Evolutionary conservation across 30 jellyfish, hydroid and myxozoan species (phyloP).

Genomic region (Turritopsis rubra): DNA sequence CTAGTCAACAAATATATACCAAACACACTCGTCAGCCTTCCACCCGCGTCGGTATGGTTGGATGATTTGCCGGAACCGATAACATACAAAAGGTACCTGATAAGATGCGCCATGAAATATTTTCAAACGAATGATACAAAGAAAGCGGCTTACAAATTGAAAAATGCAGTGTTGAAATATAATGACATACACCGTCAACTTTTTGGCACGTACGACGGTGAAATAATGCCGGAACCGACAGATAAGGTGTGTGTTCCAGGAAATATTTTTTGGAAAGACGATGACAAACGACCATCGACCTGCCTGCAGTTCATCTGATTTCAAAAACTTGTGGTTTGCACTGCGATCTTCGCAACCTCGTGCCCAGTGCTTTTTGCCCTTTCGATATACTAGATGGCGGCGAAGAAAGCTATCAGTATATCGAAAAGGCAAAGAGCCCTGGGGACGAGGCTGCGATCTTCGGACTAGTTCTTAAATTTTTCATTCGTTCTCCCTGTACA

Average conservation of each 20-base stretch:
- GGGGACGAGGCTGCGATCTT: too few relatives aligned
- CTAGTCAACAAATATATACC: conserved; percentile 38
- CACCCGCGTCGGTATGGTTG: conserved; percentile 67
- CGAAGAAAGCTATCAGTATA: too few relatives aligned
- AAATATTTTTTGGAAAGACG: too few relatives aligned
- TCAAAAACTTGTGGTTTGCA: too few relatives aligned
- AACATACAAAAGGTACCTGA: conserved; percentile 37
- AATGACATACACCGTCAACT: conserved; percentile 32
- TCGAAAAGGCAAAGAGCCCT: too few relatives aligned
- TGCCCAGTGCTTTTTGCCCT: too few relatives aligned
- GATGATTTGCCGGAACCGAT: conserved; percentile 35
- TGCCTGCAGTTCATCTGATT: too few relatives aligned
- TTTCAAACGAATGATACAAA: conserved; percentile 33
- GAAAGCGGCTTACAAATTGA: conserved; percentile 20
- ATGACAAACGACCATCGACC: too few relatives aligned
- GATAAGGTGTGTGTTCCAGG: neutral
- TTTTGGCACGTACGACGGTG: conserved; percentile 77
- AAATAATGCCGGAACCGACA: conserved; percentile 81
- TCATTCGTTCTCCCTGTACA: too few relatives aligned
- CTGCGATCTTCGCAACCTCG: too few relatives aligned
- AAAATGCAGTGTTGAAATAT: conserved; percentile 37
- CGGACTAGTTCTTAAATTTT: too few relatives aligned
- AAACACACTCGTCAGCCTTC: conserved; percentile 43
- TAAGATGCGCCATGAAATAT: conserved; percentile 22
- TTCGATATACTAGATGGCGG: too few relatives aligned